Evolutionary conservation across 2,797 vertebrate genomes (phyloP).

Genomic region (Steatocranus sp.): DNA sequence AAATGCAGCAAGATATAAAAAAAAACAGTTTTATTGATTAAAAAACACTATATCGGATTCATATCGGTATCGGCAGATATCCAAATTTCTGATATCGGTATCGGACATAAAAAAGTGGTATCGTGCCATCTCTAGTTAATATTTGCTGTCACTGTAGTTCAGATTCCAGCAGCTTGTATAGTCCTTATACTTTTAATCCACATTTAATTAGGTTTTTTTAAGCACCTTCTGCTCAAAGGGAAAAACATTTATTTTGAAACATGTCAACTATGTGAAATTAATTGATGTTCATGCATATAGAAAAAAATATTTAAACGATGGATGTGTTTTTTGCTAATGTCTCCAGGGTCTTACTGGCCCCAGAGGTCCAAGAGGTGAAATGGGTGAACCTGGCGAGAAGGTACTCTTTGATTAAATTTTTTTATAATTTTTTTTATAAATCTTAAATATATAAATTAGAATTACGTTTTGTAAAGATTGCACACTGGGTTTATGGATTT

Average conservation of each 20-base stretch:
- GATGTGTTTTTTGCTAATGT: not conserved
- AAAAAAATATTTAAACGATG: not conserved
- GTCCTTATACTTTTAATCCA: not conserved
- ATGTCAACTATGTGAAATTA: not conserved
- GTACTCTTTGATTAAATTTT: conserved; percentile 54
- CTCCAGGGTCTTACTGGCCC: conserved; percentile 78
- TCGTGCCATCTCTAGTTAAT: too few species aligned
- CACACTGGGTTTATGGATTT: not conserved
- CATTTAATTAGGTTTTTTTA: not conserved
- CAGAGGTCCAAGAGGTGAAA: conserved; percentile 72
- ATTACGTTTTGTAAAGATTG: not conserved
- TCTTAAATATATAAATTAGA: not conserved
- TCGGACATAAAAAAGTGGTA: too few species aligned
- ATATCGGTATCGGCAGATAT: too few species aligned
- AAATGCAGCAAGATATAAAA: too few species aligned
- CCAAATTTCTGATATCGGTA: too few species aligned
- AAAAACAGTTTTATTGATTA: too few species aligned
- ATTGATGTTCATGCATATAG: not conserved
- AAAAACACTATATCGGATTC: too few species aligned
- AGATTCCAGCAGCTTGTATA: not conserved
- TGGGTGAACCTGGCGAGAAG: conserved; percentile 81
- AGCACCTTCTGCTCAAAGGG: not conserved
- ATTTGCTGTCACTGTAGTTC: not conserved
- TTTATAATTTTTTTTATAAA: not conserved
- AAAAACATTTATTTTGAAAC: not conserved